These are phyloP conservation scores for Notolabrus celidotus DNA, from an alignment of 2,797 vertebrate species.

Conservation along the genomic window DNA sequence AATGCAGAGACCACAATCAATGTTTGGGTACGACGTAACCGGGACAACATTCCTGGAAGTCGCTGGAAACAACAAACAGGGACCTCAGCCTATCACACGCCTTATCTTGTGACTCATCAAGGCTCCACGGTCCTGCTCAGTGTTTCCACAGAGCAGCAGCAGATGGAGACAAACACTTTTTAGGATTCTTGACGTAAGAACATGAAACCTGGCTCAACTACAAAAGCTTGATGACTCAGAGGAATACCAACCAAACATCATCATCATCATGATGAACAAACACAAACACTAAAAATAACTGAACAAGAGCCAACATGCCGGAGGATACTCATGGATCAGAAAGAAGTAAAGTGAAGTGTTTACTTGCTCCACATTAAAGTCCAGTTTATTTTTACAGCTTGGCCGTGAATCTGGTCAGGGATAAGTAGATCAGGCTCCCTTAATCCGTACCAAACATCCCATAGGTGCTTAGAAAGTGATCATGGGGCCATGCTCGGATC, in stretches of 20 bases:
- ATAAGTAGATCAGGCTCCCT: slow-evolving; percentile 53
- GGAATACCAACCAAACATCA: background rate
- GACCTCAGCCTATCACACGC: background rate
- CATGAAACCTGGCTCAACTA: background rate
- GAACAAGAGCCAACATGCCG: background rate
- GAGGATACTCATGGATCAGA: slow-evolving; percentile 1
- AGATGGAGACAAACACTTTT: slow-evolving; percentile 52
- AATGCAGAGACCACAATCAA: slow-evolving; percentile 37
- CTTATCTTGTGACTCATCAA: background rate
- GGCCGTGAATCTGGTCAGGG: slow-evolving; percentile 26
- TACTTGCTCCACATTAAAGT: slow-evolving; percentile 17
- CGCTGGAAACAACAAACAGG: slow-evolving; percentile 3
- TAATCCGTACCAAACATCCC: slow-evolving; percentile 50
- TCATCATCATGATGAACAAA: slow-evolving; percentile 22
- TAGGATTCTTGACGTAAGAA: slow-evolving; percentile 7
- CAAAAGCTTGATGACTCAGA: slow-evolving; percentile 44
- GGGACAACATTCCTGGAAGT: slow-evolving; percentile 16
- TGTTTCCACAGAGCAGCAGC: slow-evolving; percentile 32
- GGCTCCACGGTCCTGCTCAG: background rate
- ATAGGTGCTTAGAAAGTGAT: slow-evolving; percentile 17
- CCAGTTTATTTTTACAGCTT: slow-evolving; percentile 64
- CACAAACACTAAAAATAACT: background rate
- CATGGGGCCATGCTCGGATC: background rate
- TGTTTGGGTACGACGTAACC: slow-evolving; percentile 1
- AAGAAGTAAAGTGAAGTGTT: background rate